Conservation (phyloP, 2,113 vertebrate species). For the Phrynocephalus versicolor region DNA sequence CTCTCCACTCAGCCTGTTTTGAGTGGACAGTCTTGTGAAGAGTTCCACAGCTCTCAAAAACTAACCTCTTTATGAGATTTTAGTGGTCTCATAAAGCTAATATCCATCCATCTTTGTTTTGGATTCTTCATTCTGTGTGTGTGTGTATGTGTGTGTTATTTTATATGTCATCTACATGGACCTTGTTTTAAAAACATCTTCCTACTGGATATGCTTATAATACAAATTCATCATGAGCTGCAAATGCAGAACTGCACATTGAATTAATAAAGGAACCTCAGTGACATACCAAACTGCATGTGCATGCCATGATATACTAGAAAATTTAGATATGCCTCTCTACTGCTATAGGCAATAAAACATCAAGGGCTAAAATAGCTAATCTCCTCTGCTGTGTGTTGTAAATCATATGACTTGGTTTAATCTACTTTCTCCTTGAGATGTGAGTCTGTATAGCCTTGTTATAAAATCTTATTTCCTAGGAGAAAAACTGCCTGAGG, state of each 20-base stretch:
- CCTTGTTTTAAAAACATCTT: slow-evolving; percentile 8
- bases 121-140: background rate
- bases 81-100: too few relatives aligned
- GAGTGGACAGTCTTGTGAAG: too few relatives aligned
- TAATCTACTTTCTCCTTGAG: slow-evolving; percentile 32
- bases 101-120: too few relatives aligned
- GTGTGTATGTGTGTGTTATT: slow-evolving; percentile 5
- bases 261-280: background rate
- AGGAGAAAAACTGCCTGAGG: background rate
- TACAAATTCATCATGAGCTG: background rate
- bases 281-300: background rate
- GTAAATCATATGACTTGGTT: slow-evolving; percentile 6
- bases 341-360: slow-evolving; percentile 24
- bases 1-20: too few relatives aligned
- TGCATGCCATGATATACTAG: background rate
- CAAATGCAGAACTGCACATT: background rate
- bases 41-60: too few relatives aligned
- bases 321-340: slow-evolving; percentile 17
- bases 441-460: slow-evolving; percentile 8
- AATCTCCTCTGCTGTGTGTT: background rate
- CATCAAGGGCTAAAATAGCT: slow-evolving; percentile 9
- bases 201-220: background rate
- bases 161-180: rapidly evolving
- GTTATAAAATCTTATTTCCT: slow-evolving; percentile 39
- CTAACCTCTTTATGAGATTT: too few relatives aligned